Conservation (phyloP, 2,888 invertebrate species). For the Drosophila testacea region DNA sequence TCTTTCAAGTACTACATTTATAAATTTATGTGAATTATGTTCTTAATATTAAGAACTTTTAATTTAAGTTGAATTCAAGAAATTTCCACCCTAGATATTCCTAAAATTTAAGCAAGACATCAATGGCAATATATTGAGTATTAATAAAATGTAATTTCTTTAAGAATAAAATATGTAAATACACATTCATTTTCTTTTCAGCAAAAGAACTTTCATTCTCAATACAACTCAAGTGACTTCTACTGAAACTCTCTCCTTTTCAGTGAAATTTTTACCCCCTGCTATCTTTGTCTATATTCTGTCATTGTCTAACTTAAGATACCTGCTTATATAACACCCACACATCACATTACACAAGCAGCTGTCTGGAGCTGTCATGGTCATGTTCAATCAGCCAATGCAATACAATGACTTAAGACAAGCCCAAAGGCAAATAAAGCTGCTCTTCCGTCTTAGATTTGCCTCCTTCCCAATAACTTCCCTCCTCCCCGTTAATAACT, state of each 20-base stretch:
- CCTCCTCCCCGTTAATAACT: conserved; percentile 1
- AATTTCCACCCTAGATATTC: too few relatives aligned
- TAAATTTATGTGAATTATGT: too few relatives aligned
- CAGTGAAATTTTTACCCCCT: background rate
- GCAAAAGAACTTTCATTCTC: background rate
- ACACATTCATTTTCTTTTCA: too few relatives aligned
- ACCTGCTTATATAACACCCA: conserved; percentile 26
- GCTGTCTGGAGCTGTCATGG: conserved; percentile 64
- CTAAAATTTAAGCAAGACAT: too few relatives aligned
- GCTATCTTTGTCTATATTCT: conserved; percentile 9
- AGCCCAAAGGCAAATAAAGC: conserved; percentile 48
- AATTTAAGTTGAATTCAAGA: too few relatives aligned
- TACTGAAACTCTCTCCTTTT: background rate
- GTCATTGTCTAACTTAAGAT: background rate
- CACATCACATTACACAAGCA: conserved; percentile 25
- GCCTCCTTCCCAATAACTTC: background rate
- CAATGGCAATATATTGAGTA: too few relatives aligned
- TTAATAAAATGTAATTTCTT: too few relatives aligned
- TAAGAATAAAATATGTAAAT: too few relatives aligned
- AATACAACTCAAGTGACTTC: background rate
- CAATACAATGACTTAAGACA: conserved; percentile 35
- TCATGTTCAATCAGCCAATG: conserved; percentile 59
- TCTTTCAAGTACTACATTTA: too few relatives aligned
- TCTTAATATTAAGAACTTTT: too few relatives aligned
- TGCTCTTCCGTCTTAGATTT: conserved; percentile 72